Evolutionary conservation across 2,888 invertebrate species (phyloP), one percentile per base, ranked within the genome.

Genomic region (Thera britannica): DNA sequence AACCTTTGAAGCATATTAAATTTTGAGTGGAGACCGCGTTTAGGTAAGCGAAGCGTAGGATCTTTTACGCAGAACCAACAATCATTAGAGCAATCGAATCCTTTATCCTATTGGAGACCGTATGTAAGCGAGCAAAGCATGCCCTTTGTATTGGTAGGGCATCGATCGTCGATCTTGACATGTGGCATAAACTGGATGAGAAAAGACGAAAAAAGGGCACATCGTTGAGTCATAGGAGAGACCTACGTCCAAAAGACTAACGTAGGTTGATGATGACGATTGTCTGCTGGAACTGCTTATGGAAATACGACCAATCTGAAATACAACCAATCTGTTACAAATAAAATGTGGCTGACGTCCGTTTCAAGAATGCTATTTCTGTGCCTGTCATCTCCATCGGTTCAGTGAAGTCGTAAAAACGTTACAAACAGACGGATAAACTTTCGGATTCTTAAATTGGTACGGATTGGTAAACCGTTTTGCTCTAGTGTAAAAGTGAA

Each of bases 401-500:
- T 46, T 46, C 44, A 2, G 44, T 46, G 44, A 9, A 5, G 41
- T 41, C 44, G 44, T 46, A 9, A 9, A 46, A 46, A 46, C 9
- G 44, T 8, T 46, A 9, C 9, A 9, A 46, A 46, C 44, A 46
- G 44, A 7, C 44, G 9, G 44, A 46, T 41, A 41, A 5, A 41
- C 44, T 9, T 46, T 46, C 44, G 9, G 9, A 7, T 46, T 46
- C 9, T 9, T 46, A 46, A 46, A 46, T 46, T 46, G 44, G 9
- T 9, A 46, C 9, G 44, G 44, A 46, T 84, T 86, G 82, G 79
- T 75, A 79, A 60, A 83, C 82, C 81, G 81, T 81, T 83, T 83
- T 74, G 74, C 58, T 76, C 79, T 76, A 81, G 84, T 84, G 83
- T 88, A 84, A 89, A 89, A 89, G 88, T 86, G 87, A 87, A 87